Base-by-base conservation (phyloP, 2,113 vertebrate genomes). In the Carassius auratus region DNA sequence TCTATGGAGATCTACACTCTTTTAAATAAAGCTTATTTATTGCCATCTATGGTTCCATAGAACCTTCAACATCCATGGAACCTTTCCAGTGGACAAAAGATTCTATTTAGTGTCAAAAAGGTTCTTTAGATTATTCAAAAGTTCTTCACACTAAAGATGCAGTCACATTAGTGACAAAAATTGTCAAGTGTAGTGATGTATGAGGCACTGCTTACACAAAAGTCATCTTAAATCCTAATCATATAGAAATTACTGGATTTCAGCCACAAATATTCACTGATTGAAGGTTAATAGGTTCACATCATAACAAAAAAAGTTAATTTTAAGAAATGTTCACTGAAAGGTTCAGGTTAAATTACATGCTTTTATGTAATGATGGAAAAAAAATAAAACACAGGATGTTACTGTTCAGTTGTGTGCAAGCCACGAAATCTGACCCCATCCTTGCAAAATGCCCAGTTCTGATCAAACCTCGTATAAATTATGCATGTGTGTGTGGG, bases 341-440 rank as follows among this genome's bases (percentile, higher is more conserved):
- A 17, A 36, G 14, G 64, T 68, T 33, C 13, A 26, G 26, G 26
- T 26, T 26, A 15, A 45, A 74, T 15, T 8, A 8, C 12, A 17
- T 19, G 57, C 50, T 19, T 38, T 23, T 12, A 59, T 61, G 17
- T 23, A 62, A 61, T 12, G n/a, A 59, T 74, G 73, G n/a, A 10
- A 14, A 38, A 61, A 30, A 30, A 30, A 57, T 15, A 21, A 71
- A 74, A 17, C 61, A 85, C 42, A 86, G 74, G 74, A 81, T 74
- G 21, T n/a, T 38, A 10, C 75, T 85, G 50, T 82, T 42, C 57
- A 7, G 1, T 89, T 92, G 91, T 89, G 85, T 89, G 87, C 86
- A 85, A 85, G 45, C 57, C 38, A 82, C 79, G 90, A 90, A 90
- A 90, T 86, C 85, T 84, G 76, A 90, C 79, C 83, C 12, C 14